Evolutionary conservation across 64 coral and sea anemone species (phyloP).

Genomic region (Trachythela sp.): DNA sequence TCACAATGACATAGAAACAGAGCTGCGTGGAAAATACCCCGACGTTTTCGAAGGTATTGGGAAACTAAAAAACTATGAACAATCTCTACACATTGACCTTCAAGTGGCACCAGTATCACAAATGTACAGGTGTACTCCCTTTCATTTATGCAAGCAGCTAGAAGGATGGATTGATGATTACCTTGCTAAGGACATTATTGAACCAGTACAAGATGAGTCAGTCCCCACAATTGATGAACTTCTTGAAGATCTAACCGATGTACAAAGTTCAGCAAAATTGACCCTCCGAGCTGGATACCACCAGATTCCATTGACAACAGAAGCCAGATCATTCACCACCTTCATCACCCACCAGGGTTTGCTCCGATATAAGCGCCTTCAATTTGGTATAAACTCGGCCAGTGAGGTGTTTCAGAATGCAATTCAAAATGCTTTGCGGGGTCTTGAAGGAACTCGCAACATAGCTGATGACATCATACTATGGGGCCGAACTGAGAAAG

Average conservation of each 20-base stretch:
- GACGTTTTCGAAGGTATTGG: too few species aligned
- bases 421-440: background rate
- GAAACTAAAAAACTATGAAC: too few species aligned
- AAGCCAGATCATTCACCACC: background rate
- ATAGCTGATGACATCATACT: background rate
- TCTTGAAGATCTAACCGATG: background rate
- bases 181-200: background rate
- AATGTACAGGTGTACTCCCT: background rate
- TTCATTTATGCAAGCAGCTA: background rate
- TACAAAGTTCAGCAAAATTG: background rate
- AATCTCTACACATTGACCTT: background rate
- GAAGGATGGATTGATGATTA: background rate
- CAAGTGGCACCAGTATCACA: background rate
- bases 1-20: too few species aligned
- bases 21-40: too few species aligned
- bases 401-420: slow-evolving; percentile 7
- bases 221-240: slow-evolving; percentile 6
- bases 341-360: background rate
- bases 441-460: background rate
- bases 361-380: background rate
- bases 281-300: background rate
- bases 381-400: background rate
- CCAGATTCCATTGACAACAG: background rate
- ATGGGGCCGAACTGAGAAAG: background rate
- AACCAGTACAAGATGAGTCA: background rate